Conservation (phyloP, 2,888 invertebrate genomes). For the Cheilosia vernalis region DNA sequence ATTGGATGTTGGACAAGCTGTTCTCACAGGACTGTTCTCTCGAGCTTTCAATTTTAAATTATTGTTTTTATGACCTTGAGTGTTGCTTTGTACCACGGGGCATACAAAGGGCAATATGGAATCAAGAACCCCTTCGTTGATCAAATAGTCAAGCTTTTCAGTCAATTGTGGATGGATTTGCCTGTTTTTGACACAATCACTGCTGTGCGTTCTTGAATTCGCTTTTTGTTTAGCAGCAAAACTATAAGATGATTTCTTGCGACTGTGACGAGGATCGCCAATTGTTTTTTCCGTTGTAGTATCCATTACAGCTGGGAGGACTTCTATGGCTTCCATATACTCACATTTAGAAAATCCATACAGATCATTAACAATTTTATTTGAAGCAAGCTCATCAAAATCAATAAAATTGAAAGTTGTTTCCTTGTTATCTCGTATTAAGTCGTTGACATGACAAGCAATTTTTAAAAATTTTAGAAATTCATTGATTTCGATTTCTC, state of each 20-base stretch:
- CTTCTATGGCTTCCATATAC: constrained; percentile 28
- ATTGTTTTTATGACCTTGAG: constrained; percentile 14
- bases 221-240: constrained; percentile 7
- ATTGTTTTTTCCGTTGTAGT: constrained; percentile 19
- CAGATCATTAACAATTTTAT: constrained; percentile 81
- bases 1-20: background rate
- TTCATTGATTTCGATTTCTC: constrained; percentile 80
- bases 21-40: constrained; percentile 8
- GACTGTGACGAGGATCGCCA: constrained; percentile 1
- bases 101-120: constrained; percentile 91
- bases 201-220: background rate
- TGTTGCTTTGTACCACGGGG: constrained; percentile 78
- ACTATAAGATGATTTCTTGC: background rate
- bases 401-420: constrained; percentile 76
- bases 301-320: constrained; percentile 8
- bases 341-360: constrained; percentile 71
- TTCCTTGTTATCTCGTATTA: constrained; percentile 79
- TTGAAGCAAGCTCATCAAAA: constrained; percentile 80
- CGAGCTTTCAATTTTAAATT: constrained; percentile 4
- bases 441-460: constrained; percentile 83
- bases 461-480: constrained; percentile 83
- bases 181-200: constrained; percentile 2
- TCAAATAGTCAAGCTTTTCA: constrained; percentile 85
- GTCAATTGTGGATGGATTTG: constrained; percentile 80
- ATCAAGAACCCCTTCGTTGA: constrained; percentile 92